Evolutionary conservation across 2,113 vertebrate genomes (phyloP).

Genomic region (Pelobates fuscus): DNA sequence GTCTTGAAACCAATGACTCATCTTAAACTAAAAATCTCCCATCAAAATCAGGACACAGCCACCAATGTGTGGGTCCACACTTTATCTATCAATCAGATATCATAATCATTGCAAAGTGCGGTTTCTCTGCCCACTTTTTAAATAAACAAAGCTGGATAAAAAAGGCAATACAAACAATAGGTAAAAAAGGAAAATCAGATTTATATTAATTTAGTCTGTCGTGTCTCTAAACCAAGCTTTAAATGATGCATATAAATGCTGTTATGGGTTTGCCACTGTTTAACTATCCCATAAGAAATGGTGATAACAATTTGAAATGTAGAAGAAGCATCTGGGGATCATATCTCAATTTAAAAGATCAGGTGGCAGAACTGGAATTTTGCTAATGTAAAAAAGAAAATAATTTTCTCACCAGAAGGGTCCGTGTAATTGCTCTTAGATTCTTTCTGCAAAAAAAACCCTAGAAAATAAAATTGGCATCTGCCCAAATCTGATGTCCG

Average conservation of each 20-base stretch:
- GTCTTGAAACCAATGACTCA: conserved; percentile 6
- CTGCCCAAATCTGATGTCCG: not conserved
- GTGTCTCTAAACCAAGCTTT: conserved; percentile 32
- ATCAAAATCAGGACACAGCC: not conserved
- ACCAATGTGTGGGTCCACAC: not conserved
- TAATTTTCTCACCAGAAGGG: conserved; percentile 42
- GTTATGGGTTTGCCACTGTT: conserved; percentile 19
- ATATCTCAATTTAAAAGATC: conserved; percentile 14
- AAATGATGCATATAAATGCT: conserved; percentile 36
- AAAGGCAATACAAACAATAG: conserved; percentile 12
- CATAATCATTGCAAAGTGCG: not conserved
- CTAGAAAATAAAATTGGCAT: conserved; percentile 1
- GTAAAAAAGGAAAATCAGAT: not conserved
- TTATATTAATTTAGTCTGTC: not conserved
- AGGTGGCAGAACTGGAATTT: conserved; percentile 50
- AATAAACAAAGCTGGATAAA: conserved; percentile 27
- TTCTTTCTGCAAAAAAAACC: not conserved
- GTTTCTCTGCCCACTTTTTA: not conserved
- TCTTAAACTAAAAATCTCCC: not conserved
- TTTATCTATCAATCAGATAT: not conserved
- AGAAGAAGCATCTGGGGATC: not conserved
- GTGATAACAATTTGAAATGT: conserved; percentile 3
- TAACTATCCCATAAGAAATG: conserved; percentile 25
- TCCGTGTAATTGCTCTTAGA: conserved; percentile 20
- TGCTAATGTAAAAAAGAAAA: conserved; percentile 41